phyloP scores from a whole-genome alignment of 2,113 vertebrate genomes.

The Myiagra hebetior region DNA sequence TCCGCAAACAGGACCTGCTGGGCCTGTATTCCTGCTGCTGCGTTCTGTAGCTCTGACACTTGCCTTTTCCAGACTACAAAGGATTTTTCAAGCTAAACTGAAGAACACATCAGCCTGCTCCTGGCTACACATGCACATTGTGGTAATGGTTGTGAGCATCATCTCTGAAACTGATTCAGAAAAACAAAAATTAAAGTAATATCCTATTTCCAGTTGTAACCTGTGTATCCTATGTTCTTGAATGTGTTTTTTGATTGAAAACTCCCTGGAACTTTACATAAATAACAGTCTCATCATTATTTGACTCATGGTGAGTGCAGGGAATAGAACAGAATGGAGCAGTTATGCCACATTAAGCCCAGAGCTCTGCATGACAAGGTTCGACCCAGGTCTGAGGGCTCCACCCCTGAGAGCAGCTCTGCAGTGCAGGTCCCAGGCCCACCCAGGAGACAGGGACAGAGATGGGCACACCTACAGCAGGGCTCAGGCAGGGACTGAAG shows the following conservation, averaged over 20 bases:
- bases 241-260: background rate
- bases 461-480: background rate
- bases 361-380: background rate
- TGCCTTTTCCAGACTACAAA: background rate
- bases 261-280: background rate
- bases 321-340: background rate
- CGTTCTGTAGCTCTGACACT: background rate
- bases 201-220: background rate
- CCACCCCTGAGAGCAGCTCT: background rate
- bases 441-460: background rate
- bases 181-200: background rate
- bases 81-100: background rate
- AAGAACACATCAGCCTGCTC: background rate
- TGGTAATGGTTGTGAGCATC: background rate
- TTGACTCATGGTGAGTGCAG: background rate
- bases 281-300: background rate
- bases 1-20: background rate
- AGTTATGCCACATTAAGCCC: rapidly evolving
- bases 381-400: background rate
- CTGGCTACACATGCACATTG: background rate
- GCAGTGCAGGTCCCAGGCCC: background rate
- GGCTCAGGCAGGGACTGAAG: background rate
- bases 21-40: background rate
- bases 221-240: background rate
- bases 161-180: background rate